Conservation (phyloP, 2,113 vertebrate genomes). For the Cryptoleucopteryx plumbea region DNA sequence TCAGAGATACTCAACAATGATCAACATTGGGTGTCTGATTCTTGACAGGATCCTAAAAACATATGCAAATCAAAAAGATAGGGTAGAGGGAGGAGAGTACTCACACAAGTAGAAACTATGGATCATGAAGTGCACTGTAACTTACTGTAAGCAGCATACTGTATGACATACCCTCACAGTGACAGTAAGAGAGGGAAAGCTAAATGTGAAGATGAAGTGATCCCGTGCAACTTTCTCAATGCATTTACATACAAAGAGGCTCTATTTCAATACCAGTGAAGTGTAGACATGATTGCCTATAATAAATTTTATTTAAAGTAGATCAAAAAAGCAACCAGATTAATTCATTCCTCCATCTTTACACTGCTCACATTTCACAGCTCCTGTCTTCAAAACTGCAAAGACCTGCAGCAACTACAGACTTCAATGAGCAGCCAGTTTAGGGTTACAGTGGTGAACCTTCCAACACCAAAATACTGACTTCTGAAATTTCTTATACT, state of each 20-base stretch:
- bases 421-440: background rate
- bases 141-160: background rate
- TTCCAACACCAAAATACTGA: background rate
- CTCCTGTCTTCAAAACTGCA: background rate
- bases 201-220: background rate
- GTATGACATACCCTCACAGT: background rate
- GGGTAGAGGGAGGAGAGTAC: background rate
- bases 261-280: conserved; percentile 1
- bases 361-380: background rate
- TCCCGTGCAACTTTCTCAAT: background rate
- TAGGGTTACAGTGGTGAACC: background rate
- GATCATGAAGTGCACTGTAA: background rate
- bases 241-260: conserved; percentile 24
- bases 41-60: background rate
- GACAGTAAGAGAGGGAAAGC: background rate
- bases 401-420: background rate
- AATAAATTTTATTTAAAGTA: background rate
- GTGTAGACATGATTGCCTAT: background rate
- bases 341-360: background rate
- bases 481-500: background rate
- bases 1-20: background rate
- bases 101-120: background rate
- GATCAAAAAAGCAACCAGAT: background rate
- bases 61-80: background rate
- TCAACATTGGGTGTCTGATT: background rate